These are phyloP conservation scores for Myoxocephalus aenaeus DNA, from an alignment of 2,797 vertebrate genomes.

Conservation along the genomic window DNA sequence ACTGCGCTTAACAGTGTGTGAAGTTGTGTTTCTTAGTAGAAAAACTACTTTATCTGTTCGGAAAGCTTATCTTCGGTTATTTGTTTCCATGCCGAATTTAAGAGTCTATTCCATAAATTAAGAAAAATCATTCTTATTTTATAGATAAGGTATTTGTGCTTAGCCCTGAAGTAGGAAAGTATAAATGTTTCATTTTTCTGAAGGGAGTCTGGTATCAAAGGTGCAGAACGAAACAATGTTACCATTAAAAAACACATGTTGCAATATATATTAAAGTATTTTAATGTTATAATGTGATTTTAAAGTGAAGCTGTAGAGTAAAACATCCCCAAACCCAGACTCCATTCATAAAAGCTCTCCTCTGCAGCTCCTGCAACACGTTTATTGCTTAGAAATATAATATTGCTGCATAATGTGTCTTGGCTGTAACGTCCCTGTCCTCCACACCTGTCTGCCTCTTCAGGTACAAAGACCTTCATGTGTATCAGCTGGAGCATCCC, in stretches of 20 bases:
- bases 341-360: too few relatives aligned
- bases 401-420: too few relatives aligned
- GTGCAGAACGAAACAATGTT: background rate
- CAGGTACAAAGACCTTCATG: slow-evolving; percentile 91
- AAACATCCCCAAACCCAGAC: too few relatives aligned
- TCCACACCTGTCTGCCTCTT: background rate
- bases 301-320: too few relatives aligned
- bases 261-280: too few relatives aligned
- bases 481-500: slow-evolving; percentile 90
- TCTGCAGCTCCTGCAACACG: too few relatives aligned
- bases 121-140: fast-evolving
- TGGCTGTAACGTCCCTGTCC: too few relatives aligned
- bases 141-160: fast-evolving
- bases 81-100: background rate
- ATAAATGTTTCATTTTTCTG: background rate
- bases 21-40: background rate
- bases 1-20: background rate
- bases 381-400: too few relatives aligned
- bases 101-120: fast-evolving
- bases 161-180: fast-evolving
- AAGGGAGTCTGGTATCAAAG: background rate
- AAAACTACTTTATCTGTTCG: background rate
- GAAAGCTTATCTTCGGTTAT: fast-evolving
- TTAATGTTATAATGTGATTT: too few relatives aligned
- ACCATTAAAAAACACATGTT: too few relatives aligned